Evolutionary conservation across 2,888 invertebrate genomes (phyloP).

Genomic region (Parelbella ahira): DNA sequence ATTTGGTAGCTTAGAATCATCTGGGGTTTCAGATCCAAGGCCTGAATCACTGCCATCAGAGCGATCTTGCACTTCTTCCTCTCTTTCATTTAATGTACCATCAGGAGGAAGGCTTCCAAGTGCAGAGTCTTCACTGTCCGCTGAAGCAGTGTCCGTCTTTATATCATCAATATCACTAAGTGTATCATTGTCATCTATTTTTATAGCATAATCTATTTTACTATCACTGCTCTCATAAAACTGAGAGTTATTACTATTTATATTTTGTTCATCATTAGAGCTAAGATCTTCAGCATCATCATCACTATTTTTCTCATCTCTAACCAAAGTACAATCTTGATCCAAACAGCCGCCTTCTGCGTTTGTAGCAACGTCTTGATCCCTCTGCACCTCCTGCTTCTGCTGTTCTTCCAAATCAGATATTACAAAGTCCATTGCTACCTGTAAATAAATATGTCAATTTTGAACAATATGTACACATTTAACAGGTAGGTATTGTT

Average conservation of each 20-base stretch:
- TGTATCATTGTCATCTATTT: constrained; percentile 75
- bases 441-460: constrained; percentile 41
- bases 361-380: constrained; percentile 34
- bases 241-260: constrained; percentile 66
- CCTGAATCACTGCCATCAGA: constrained; percentile 93
- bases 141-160: constrained; percentile 75
- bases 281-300: constrained; percentile 67
- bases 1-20: constrained; percentile 71
- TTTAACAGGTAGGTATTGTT: neutral
- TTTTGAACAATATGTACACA: neutral
- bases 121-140: constrained; percentile 83
- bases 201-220: constrained; percentile 72
- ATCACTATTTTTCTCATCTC: constrained; percentile 61
- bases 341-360: constrained; percentile 39
- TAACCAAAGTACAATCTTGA: constrained; percentile 45
- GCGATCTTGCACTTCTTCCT: constrained; percentile 83
- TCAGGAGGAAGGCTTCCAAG: constrained; percentile 82
- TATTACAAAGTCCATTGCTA: constrained; percentile 48
- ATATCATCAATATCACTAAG: constrained; percentile 76
- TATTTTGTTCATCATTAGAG: constrained; percentile 66
- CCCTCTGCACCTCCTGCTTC: constrained; percentile 27
- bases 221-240: constrained; percentile 77
- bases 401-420: constrained; percentile 12
- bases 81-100: constrained; percentile 61
- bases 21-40: constrained; percentile 86